Conservation (phyloP, 2,797 vertebrate species). For the Streptopelia turtur region DNA sequence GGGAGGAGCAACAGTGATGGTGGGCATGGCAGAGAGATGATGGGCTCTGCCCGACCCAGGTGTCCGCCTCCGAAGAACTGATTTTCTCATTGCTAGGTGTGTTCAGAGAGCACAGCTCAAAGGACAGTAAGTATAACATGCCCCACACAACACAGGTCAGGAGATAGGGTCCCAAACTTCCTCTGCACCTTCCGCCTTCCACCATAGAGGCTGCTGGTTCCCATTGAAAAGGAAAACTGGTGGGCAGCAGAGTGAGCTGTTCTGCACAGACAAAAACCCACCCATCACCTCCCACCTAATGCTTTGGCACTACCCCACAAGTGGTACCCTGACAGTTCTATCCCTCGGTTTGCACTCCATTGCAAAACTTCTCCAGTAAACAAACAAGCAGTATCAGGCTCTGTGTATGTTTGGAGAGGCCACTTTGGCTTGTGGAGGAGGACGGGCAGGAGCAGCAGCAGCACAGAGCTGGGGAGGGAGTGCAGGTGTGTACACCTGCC, state of each 20-base stretch:
- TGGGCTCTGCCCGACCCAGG: not conserved
- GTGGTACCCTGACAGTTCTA: not conserved
- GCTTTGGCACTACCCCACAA: accelerated
- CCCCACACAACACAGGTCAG: not conserved
- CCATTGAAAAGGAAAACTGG: not conserved
- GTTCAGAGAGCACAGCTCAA: not conserved
- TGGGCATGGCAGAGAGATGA: not conserved
- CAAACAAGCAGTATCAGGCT: not conserved
- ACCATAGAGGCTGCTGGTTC: not conserved
- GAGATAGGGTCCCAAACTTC: not conserved
- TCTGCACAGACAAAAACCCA: not conserved
- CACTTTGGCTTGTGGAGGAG: not conserved
- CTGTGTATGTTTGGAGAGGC: not conserved
- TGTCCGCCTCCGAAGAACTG: not conserved
- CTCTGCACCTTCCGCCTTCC: not conserved
- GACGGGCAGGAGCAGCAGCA: not conserved
- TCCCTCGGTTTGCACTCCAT: not conserved
- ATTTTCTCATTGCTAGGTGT: not conserved
- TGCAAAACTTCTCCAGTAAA: not conserved
- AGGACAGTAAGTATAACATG: not conserved
- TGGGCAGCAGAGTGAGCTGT: not conserved
- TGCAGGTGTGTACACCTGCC: accelerated
- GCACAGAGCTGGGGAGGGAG: not conserved
- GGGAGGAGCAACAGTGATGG: accelerated
- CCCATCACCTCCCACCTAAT: not conserved